Evolutionary conservation across 2,888 invertebrate species (phyloP).

Genomic region (Cryptocephalus moraei): DNA sequence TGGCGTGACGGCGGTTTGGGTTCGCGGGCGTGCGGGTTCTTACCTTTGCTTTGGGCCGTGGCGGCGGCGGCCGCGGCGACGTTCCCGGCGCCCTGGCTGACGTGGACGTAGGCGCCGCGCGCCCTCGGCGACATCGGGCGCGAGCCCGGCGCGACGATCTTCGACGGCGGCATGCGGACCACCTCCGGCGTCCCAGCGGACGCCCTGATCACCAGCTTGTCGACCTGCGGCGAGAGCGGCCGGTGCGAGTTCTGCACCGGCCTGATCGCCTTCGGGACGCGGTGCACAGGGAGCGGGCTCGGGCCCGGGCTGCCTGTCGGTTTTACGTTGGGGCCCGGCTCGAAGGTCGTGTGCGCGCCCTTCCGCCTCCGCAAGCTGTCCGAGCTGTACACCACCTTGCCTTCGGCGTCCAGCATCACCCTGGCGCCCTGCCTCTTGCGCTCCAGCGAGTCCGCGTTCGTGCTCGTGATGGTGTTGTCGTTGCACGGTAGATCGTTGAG

Average conservation of each 20-base stretch:
- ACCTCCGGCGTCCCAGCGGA: slow-evolving; percentile 45
- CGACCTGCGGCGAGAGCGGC: slow-evolving; percentile 54
- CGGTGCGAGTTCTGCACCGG: slow-evolving; percentile 31
- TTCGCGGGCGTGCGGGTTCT: slow-evolving; percentile 32
- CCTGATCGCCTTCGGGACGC: slow-evolving; percentile 36
- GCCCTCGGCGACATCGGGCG: slow-evolving; percentile 38
- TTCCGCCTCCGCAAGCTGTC: slow-evolving; percentile 72
- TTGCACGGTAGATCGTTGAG: slow-evolving; percentile 62
- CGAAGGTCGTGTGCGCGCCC: slow-evolving; percentile 76
- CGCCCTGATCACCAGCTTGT: slow-evolving; percentile 45
- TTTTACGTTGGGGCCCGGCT: slow-evolving; percentile 79
- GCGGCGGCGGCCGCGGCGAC: slow-evolving; percentile 44
- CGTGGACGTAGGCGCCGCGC: slow-evolving; percentile 61
- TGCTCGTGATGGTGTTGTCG: slow-evolving; percentile 19
- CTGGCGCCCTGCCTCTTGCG: slow-evolving; percentile 58
- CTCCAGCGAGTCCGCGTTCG: slow-evolving; percentile 39
- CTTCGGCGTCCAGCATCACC: slow-evolving; percentile 75
- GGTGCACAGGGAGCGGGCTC: slow-evolving; percentile 41
- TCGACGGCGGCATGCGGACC: slow-evolving; percentile 49
- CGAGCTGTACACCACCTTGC: slow-evolving; percentile 80
- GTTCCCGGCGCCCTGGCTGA: slow-evolving; percentile 41
- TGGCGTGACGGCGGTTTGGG: slow-evolving; percentile 9
- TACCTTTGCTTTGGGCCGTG: slow-evolving; percentile 59
- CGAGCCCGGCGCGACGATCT: slow-evolving; percentile 49
- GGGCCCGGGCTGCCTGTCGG: slow-evolving; percentile 39